Base-by-base conservation (phyloP, 1,140 invertebrate genomes). In the Sipha flava region DNA sequence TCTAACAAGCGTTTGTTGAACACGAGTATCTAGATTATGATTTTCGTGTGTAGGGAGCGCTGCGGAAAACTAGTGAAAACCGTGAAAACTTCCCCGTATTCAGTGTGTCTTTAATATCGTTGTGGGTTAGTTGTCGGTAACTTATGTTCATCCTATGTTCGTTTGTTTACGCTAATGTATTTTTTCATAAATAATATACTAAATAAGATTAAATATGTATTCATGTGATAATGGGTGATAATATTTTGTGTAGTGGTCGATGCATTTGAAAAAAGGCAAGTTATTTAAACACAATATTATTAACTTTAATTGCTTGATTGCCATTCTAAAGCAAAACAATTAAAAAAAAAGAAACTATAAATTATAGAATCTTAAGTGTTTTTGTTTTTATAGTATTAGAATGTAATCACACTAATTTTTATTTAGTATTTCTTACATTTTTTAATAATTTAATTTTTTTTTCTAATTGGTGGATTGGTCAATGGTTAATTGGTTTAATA, bases 31-130 rank as follows among this genome's bases (percentile, higher is more conserved):
- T 47, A 29, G 23, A 47, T 47, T 47, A 47, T 45, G 64, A 6
- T 23, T 7, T 70, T 47, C 14, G 43, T 16, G 34, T 43, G 4
- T 40, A 77, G 73, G 31, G 31, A 43, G 73, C 73, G 73, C 73
- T 77, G 73, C 34, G 21, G 73, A 77, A 77, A 77, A 23, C 49
- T 26, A 57, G 52, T 52, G 31, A 59, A 77, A 57, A 43, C 73
- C n/a, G n/a, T 54, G 31, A 40, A 77, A 59, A 77, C 34, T 59
- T 59, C 29, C 31, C n/a, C 9, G 73, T 26, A 77, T 43, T 21
- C 52, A 77, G 73, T 77, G 73, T 59, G 34, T 14, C 34, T 57
- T 54, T 59, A 43, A 57, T 57, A 18, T 43, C 49, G 73, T n/a
- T 40, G 14, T 52, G 52, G 73, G 52, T 29, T n/a, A 29, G 52